Percentiles rank a stretch among this genome's conserved stretches.
These are phyloP conservation scores for Rynchops niger DNA, from an alignment of 2,113 vertebrate genomes.

Conservation along the genomic window DNA sequence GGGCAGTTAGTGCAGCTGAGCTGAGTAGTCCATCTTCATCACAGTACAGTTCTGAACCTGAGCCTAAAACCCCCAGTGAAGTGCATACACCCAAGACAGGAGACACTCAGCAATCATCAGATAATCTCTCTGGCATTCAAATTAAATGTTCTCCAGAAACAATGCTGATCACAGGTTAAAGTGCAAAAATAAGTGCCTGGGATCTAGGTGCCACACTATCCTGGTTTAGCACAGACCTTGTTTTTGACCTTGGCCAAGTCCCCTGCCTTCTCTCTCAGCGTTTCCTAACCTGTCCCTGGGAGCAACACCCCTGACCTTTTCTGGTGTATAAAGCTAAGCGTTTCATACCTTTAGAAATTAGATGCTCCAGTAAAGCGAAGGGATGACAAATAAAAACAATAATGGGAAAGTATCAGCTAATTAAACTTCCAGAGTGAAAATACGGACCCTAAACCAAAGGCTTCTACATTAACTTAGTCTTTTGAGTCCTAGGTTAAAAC, in stretches of 20 bases:
- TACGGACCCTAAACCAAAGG: not conserved
- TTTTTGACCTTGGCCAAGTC: not conserved
- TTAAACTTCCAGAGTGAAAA: not conserved
- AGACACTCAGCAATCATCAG: not conserved
- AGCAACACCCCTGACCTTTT: not conserved
- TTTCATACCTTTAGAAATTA: not conserved
- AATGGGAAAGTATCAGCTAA: not conserved
- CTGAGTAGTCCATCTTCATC: not conserved
- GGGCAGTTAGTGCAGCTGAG: not conserved
- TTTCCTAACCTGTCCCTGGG: not conserved
- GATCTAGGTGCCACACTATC: not conserved
- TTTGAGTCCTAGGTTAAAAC: too few species aligned
- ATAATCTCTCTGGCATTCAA: not conserved
- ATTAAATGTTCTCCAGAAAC: not conserved
- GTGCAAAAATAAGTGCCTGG: not conserved
- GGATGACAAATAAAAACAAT: not conserved
- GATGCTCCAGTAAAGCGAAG: not conserved
- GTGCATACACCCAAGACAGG: not conserved
- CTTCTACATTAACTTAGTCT: not conserved
- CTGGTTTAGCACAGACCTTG: not conserved
- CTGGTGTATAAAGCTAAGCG: not conserved
- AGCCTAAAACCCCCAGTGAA: not conserved
- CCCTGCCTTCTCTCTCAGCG: not conserved
- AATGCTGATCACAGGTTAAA: not conserved
- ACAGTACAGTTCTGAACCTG: not conserved